A percentile compares a stretch with the other conserved stretches of the same genome.
Evolutionary conservation across 2,113 vertebrate species (phyloP).

Genomic region (Callithrix jacchus): DNA sequence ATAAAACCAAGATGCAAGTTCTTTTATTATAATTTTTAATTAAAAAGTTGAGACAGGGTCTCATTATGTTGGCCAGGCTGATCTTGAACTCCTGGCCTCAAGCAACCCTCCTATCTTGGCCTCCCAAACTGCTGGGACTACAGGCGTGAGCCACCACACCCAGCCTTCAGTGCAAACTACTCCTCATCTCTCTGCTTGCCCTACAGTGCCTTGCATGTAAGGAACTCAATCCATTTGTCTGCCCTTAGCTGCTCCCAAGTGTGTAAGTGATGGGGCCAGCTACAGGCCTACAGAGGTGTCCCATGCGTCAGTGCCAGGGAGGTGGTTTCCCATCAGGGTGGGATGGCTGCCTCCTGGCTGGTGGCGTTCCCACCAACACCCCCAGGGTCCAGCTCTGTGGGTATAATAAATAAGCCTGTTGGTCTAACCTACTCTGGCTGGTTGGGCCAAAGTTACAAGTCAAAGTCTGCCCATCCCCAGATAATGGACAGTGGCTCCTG

Average conservation of each 20-base stretch:
- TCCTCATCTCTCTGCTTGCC: neutral
- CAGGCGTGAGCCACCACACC: too few species aligned
- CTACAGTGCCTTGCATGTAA: accelerated
- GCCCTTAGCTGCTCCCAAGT: neutral
- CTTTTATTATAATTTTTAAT: neutral
- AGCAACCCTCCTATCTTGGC: too few species aligned
- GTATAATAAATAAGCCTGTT: neutral
- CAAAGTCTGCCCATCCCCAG: neutral
- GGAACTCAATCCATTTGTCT: neutral
- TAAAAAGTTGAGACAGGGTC: too few species aligned
- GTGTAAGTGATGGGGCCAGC: neutral
- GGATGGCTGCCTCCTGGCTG: neutral
- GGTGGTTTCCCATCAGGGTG: neutral
- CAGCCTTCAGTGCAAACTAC: too few species aligned
- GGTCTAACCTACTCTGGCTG: neutral
- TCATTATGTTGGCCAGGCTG: too few species aligned
- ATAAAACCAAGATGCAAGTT: neutral
- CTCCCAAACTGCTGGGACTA: too few species aligned
- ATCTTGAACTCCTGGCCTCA: too few species aligned
- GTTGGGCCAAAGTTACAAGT: neutral
- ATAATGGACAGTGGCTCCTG: too few species aligned
- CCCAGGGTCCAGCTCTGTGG: neutral
- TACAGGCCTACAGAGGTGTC: neutral
- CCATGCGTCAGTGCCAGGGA: neutral
- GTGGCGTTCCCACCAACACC: neutral